phyloP scores from a whole-genome alignment of 2,888 invertebrate genomes.

The Gymnosoma rotundatum region DNA sequence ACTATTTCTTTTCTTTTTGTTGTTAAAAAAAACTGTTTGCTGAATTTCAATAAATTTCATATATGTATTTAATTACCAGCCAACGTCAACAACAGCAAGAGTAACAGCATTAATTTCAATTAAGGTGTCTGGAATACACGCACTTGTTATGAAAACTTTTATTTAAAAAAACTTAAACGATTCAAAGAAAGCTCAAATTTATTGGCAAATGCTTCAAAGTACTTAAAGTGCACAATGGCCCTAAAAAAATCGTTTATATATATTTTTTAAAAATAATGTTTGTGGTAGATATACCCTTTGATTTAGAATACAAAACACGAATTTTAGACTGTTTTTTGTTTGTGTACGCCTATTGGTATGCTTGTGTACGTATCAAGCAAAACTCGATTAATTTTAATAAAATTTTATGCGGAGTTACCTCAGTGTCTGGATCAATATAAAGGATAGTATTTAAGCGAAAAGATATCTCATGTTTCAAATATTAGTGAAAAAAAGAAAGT shows the following conservation, averaged over 20 bases:
- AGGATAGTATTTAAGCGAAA: too few species aligned
- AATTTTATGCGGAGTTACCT: too few species aligned
- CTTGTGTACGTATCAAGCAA: too few species aligned
- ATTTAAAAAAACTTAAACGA: neutral
- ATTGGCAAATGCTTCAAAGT: neutral
- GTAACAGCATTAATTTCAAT: conserved; percentile 13
- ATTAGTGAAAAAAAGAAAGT: too few species aligned
- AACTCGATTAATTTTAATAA: too few species aligned
- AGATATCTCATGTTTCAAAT: too few species aligned
- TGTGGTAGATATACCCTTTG: neutral
- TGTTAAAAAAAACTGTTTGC: conserved; percentile 39
- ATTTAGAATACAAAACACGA: too few species aligned
- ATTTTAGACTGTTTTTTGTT: too few species aligned
- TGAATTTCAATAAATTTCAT: conserved; percentile 46
- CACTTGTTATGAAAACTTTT: conserved; percentile 48
- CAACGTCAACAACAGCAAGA: conserved; percentile 6
- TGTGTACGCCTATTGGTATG: too few species aligned
- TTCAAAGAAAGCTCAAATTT: neutral
- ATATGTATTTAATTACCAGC: conserved; percentile 39
- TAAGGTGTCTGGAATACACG: conserved; percentile 28
- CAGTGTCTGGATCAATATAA: too few species aligned
- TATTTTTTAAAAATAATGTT: too few species aligned
- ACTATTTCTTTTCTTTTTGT: conserved; percentile 4
- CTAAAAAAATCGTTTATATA: neutral
- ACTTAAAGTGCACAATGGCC: conserved; percentile 20